A percentile compares a stretch with the other conserved stretches of the same genome.
Evolutionary conservation across 2,797 vertebrate species (phyloP).

Genomic region (Babyrousa celebensis): DNA sequence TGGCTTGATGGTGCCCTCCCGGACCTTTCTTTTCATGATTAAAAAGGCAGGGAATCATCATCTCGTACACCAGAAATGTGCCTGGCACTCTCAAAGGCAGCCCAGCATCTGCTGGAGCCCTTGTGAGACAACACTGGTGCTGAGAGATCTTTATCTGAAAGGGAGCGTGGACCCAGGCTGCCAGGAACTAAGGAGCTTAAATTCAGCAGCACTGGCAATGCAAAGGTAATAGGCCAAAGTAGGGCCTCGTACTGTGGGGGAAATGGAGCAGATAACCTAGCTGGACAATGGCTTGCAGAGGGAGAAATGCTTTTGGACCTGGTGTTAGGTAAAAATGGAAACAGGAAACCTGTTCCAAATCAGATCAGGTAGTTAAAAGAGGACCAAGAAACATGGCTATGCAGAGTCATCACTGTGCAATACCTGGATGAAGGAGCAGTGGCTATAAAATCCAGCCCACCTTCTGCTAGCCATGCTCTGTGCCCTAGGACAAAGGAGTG

Average conservation of each 20-base stretch:
- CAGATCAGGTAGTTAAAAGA: not conserved
- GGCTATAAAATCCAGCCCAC: not conserved
- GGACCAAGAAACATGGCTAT: not conserved
- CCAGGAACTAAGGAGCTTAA: not conserved
- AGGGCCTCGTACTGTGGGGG: not conserved
- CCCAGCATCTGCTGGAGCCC: not conserved
- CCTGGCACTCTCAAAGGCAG: not conserved
- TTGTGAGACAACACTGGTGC: not conserved
- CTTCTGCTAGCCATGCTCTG: not conserved
- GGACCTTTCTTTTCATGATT: not conserved
- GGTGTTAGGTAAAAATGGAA: not conserved
- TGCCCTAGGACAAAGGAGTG: not conserved
- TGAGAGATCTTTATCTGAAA: not conserved
- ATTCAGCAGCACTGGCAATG: not conserved
- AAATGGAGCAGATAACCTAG: not conserved
- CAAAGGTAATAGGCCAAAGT: slow-evolving; percentile 53
- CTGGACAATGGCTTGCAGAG: not conserved
- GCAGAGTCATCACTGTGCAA: not conserved
- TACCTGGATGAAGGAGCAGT: not conserved
- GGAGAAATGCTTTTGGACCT: not conserved
- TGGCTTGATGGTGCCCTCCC: not conserved
- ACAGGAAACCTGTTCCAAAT: not conserved
- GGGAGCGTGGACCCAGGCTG: no score
- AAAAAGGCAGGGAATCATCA: not conserved
- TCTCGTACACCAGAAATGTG: not conserved